A percentile compares a stretch with the other conserved stretches of the same genome.
These are phyloP conservation scores for Cosmia pyralina DNA, from an alignment of 2,888 invertebrate species.

Conservation along the genomic window DNA sequence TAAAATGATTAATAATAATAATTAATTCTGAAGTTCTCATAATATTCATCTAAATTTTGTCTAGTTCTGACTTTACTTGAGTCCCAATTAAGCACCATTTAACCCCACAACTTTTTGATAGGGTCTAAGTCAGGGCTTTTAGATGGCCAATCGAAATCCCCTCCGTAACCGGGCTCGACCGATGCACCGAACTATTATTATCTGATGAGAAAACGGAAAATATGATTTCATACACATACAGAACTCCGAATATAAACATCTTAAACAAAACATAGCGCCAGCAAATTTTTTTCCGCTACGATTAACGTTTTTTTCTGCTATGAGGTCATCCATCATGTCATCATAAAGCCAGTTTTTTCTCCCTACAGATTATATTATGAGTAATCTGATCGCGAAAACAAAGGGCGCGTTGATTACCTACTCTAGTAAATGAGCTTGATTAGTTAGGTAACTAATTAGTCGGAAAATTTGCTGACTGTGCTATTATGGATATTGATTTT, in stretches of 20 bases:
- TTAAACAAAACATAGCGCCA: constrained; percentile 14
- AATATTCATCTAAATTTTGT: no score
- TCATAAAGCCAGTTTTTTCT: constrained; percentile 46
- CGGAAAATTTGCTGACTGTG: constrained; percentile 15
- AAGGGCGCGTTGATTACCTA: constrained; percentile 52
- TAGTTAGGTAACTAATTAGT: constrained; percentile 49
- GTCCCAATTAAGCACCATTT: no score
- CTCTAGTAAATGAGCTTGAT: constrained; percentile 53
- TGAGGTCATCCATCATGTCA: constrained; percentile 48
- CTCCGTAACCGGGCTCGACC: no score
- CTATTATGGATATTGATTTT: constrained; percentile 1
- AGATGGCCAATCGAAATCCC: no score
- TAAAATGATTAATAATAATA: no score
- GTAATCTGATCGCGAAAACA: constrained; percentile 56
- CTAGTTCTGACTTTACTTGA: no score
- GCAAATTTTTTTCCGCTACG: constrained; percentile 12
- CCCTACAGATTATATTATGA: constrained; percentile 41
- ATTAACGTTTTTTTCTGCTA: constrained; percentile 26
- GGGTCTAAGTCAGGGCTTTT: no score
- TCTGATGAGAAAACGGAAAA: no score
- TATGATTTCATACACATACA: no score
- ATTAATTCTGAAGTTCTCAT: no score
- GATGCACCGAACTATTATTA: no score
- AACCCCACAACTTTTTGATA: no score
- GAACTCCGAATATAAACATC: neutral